Conservation (phyloP, 2,113 vertebrate genomes). For the Chloropsis cyanopogon region DNA sequence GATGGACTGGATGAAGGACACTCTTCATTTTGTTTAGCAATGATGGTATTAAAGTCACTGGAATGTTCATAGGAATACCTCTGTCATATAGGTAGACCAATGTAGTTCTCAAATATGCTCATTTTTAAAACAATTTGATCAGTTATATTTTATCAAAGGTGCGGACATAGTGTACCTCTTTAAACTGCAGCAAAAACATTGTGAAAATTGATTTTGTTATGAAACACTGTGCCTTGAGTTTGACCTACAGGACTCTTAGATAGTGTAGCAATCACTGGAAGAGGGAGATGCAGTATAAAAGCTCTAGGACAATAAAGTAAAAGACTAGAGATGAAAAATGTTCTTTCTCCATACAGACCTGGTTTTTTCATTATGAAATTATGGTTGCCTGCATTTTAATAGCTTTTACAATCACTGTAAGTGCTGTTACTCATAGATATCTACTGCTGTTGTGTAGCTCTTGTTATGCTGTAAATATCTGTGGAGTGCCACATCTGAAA, state of each 20-base stretch:
- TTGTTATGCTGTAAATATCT: not conserved
- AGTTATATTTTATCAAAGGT: constrained; percentile 12
- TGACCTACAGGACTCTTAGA: constrained; percentile 41
- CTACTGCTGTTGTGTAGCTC: not conserved
- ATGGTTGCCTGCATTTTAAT: constrained; percentile 14
- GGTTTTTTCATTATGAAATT: not conserved
- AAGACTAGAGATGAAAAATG: constrained; percentile 11
- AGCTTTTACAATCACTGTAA: not conserved
- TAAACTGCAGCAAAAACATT: constrained; percentile 39
- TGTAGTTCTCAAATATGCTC: not conserved
- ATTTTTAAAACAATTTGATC: constrained; percentile 35
- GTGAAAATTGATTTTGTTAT: constrained; percentile 60
- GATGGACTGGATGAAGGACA: not conserved
- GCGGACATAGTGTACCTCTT: constrained; percentile 26
- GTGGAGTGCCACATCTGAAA: not conserved
- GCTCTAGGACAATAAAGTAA: not conserved
- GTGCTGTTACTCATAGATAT: not conserved
- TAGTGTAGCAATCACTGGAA: constrained; percentile 21
- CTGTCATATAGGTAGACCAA: constrained; percentile 14
- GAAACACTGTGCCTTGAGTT: constrained; percentile 50
- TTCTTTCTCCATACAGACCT: not conserved
- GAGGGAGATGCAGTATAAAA: constrained; percentile 36
- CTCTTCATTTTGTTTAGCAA: not conserved
- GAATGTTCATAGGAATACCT: not conserved
- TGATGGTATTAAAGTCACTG: constrained; percentile 21